Conservation (phyloP, 2,113 vertebrate species). For the Aspiorhynchus laticeps region DNA sequence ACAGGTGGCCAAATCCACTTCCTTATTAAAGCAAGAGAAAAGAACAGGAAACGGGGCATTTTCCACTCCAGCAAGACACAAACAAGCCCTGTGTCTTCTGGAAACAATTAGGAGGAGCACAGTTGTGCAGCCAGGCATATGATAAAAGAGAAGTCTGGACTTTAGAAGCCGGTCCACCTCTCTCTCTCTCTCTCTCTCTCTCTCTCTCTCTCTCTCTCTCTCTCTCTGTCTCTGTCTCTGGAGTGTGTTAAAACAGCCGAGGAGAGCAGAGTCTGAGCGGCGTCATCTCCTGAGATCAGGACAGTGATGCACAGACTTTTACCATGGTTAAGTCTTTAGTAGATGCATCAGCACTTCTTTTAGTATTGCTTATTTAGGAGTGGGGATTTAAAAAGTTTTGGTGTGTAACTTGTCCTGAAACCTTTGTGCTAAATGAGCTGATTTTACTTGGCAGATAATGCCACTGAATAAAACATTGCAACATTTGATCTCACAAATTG, state of each 20-base stretch:
- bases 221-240: background rate
- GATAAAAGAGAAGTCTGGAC: constrained; percentile 40
- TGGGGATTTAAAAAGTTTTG: background rate
- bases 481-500: no score
- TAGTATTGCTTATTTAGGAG: background rate
- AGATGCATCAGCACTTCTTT: background rate
- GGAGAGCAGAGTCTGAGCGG: background rate
- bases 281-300: background rate
- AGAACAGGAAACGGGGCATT: constrained; percentile 58
- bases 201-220: background rate
- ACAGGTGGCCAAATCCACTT: constrained; percentile 57
- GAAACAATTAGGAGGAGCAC: constrained; percentile 52
- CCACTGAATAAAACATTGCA: no score
- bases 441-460: background rate
- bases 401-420: background rate
- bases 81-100: constrained; percentile 57
- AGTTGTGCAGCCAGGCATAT: constrained; percentile 24
- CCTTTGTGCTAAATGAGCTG: background rate
- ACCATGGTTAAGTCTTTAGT: background rate
- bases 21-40: constrained; percentile 51
- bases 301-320: background rate
- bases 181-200: background rate
- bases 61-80: constrained; percentile 56
- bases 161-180: background rate
- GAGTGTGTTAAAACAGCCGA: background rate